Base-by-base conservation (phyloP, 2,888 invertebrate genomes). In the Hyles lineata region DNA sequence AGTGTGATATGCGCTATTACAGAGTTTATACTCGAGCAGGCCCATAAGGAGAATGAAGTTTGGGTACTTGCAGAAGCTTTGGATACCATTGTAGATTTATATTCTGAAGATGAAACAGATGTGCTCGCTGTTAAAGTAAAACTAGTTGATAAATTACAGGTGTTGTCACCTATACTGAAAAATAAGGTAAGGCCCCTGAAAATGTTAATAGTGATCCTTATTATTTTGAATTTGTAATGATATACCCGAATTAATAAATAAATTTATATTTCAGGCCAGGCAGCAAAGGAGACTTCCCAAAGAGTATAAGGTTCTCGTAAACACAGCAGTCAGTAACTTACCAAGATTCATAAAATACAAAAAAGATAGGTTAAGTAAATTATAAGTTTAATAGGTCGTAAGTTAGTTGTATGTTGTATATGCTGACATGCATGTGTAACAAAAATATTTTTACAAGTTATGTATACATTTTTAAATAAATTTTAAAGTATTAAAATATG, bases 61-160 rank as follows among this genome's bases (percentile, higher is more conserved):
- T 97, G 97, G 96, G 96, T 97, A 7, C 90, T 96, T 55, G 97
- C 97, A 0, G 97, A 97, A 91, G 96, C 96, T 5, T 85, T 97
- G 59, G 97, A 97, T 84, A 96, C 96, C 0, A 84, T 97, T 35
- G 96, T 97, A 89, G 97, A 97, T 84, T 95, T 97, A 78, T 97
- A 97, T 88, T 95, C 96, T 0, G 97, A 97, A 83, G 97, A 97
- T 83, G 96, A 97, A 83, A 96, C 96, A 73, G 96, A 97, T 85
- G 83, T 84, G 25, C 89, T 97, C 74, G 96, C 97, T 0, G 91
- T 91, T 75, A 96, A 96, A 83, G 93, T 97, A 21, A 95, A 95
- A 77, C 92, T 97, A 70, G 94, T 96, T 2, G 95, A 95, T n/a
- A 96, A 95, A 82, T 88, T 97, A 21, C 89, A 92, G 55, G 83